Conservation (phyloP, 2,888 invertebrate species). For the Acleris sparsana region DNA sequence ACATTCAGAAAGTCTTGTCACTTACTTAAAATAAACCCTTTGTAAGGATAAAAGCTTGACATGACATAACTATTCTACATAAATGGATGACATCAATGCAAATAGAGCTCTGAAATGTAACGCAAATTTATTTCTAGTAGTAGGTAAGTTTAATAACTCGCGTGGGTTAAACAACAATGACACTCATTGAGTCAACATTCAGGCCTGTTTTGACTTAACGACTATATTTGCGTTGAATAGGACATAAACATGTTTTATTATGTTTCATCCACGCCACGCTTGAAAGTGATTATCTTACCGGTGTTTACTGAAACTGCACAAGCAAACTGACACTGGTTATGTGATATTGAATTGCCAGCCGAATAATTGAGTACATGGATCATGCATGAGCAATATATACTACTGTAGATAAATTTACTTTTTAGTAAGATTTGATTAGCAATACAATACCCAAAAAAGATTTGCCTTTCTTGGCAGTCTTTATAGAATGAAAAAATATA, state of each 20-base stretch:
- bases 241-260: constrained; percentile 28
- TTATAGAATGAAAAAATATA: too few species aligned
- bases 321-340: constrained; percentile 8
- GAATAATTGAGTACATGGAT: background rate
- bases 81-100: constrained; percentile 6
- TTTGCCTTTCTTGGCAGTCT: too few species aligned
- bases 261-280: constrained; percentile 19
- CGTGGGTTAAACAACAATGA: constrained; percentile 31
- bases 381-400: too few species aligned
- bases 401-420: too few species aligned
- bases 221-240: constrained; percentile 35
- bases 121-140: constrained; percentile 13
- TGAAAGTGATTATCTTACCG: constrained; percentile 24
- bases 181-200: constrained; percentile 33
- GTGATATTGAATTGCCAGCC: background rate
- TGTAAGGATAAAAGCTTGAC: too few species aligned
- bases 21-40: background rate
- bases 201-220: constrained; percentile 30
- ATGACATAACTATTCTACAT: background rate
- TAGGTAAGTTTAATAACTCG: constrained; percentile 22
- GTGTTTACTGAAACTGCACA: constrained; percentile 14
- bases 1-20: background rate
- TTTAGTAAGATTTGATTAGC: too few species aligned
- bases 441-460: too few species aligned
- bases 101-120: constrained; percentile 1